Conservation (phyloP, 2,888 invertebrate genomes). For the Ophion costatus region DNA sequence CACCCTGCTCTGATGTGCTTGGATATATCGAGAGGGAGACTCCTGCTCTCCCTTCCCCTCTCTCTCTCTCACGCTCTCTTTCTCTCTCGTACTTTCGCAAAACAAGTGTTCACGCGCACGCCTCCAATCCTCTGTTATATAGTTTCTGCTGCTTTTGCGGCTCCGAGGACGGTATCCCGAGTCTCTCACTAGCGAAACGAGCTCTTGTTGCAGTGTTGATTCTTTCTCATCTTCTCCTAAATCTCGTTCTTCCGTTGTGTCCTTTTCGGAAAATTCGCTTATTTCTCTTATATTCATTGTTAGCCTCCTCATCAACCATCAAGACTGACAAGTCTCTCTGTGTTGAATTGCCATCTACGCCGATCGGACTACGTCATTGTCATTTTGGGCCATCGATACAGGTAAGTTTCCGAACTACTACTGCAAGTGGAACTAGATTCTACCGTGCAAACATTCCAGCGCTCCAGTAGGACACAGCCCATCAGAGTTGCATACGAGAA, state of each 20-base stretch:
- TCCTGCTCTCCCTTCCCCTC: slow-evolving; percentile 35
- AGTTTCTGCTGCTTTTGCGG: slow-evolving; percentile 46
- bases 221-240: slow-evolving; percentile 42
- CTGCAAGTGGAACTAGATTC: not conserved
- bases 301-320: not conserved
- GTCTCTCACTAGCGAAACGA: slow-evolving; percentile 37
- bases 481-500: not conserved
- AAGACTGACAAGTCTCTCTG: not conserved
- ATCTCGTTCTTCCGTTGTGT: slow-evolving; percentile 23
- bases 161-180: slow-evolving; percentile 41
- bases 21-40: slow-evolving; percentile 65
- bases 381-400: not conserved
- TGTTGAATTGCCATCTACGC: not conserved
- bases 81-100: slow-evolving; percentile 29
- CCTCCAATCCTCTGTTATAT: slow-evolving; percentile 48
- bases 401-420: not conserved
- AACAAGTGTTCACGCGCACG: slow-evolving; percentile 58
- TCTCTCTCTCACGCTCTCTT: slow-evolving; percentile 15
- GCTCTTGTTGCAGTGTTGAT: slow-evolving; percentile 40
- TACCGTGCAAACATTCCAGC: not conserved
- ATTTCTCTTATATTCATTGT: not conserved
- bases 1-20: slow-evolving; percentile 66
- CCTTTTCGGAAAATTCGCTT: not conserved
- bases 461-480: not conserved
- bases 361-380: not conserved